Base-by-base conservation (phyloP, 2,113 vertebrate species). In the Vanacampus margaritifer region DNA sequence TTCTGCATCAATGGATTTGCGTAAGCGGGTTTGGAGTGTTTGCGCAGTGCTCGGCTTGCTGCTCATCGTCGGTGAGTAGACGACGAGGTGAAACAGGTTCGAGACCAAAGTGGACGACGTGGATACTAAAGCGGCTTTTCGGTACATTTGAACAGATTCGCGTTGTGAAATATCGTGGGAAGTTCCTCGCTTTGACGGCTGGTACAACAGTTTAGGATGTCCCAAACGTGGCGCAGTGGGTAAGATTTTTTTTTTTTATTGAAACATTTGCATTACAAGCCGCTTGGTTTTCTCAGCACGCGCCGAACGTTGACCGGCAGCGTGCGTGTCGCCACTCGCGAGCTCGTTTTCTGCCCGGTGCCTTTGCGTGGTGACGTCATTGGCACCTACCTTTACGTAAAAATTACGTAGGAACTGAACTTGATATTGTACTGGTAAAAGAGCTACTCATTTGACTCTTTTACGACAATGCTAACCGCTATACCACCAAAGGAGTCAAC, bases 191-290 rank as follows among this genome's bases (percentile, higher is more conserved):
- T 96, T 94, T 0, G 97, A 99, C 0, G 97, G 97, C 23, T 98
- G 97, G 97, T 98, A 96, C 88, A 99, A 99, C 92, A 99, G 95
- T 77, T 81, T 98, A 68, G 91, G 92, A 43, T 69, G 91, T 72
- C 96, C 95, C 48, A 78, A 77, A 24, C 89, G 81, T 0, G 94
- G 96, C 12, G 82, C 94, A 0, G 92, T 89, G 1, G 95, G 97
- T 80, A 60, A 60, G 16, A 19, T 3, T 45, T 1, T 45, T 17
- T 45, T 45, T 45, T 45, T 11, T 10, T 10, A 41, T 41, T 1
- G 2, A 2, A 8, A 41, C 10, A 9, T 11, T 12, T 2, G 2
- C 39, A 41, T 11, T 41, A 14, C 3, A 24, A 1, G 19, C 50
- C 21, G 23, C n/a, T 53, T 10, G n/a, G 12, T 13, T 53, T 53